Percentiles rank a stretch among this genome's conserved stretches.
Conservation (phyloP, 2,797 vertebrate genomes). For the Gorsachius magnificus region DNA sequence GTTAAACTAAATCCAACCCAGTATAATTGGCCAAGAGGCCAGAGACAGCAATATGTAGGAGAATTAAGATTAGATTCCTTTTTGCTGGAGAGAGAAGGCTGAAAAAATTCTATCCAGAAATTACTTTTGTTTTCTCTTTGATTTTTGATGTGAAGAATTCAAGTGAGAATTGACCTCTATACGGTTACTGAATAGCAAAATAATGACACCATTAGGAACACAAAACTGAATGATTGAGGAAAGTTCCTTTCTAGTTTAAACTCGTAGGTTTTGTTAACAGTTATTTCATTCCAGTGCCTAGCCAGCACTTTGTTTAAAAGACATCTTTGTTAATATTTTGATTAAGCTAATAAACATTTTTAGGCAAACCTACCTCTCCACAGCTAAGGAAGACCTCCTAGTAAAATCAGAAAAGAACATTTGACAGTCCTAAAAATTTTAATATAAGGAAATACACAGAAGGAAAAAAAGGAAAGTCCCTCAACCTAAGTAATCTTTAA, state of each 20-base stretch:
- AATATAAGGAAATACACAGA: neutral
- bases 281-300: constrained; percentile 25
- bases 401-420: neutral
- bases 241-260: constrained; percentile 23
- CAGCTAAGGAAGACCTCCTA: constrained; percentile 19
- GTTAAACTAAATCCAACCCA: constrained; percentile 32
- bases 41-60: neutral
- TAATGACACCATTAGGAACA: neutral
- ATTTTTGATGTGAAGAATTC: neutral
- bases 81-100: neutral
- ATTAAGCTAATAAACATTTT: constrained; percentile 55
- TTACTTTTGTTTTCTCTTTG: neutral
- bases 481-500: neutral
- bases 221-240: neutral
- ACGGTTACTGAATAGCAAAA: neutral
- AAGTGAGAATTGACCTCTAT: neutral
- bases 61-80: neutral
- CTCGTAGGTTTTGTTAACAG: constrained; percentile 27
- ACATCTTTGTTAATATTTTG: constrained; percentile 61
- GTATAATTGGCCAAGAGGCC: neutral
- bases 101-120: neutral
- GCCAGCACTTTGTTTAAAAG: constrained; percentile 53
- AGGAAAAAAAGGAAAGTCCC: neutral
- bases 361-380: constrained; percentile 15
- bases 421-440: neutral